Evolutionary conservation across 2,113 vertebrate species (phyloP).

Genomic region (Genyomyrus donnyi): DNA sequence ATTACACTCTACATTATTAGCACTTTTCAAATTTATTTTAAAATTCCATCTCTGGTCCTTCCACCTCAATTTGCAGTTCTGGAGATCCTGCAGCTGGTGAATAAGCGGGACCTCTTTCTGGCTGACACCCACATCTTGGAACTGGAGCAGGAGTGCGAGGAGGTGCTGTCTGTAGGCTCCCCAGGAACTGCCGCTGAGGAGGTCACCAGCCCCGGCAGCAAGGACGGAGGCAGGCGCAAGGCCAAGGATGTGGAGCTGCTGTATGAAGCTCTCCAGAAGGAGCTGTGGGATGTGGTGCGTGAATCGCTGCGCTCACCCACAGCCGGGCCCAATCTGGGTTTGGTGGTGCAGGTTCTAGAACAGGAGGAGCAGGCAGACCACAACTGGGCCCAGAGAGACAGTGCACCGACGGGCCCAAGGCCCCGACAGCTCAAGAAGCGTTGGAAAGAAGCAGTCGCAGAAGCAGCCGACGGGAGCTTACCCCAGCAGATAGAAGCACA

Average conservation of each 20-base stretch:
- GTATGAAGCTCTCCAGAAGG: constrained; percentile 78
- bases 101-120: constrained; percentile 70
- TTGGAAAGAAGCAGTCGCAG: constrained; percentile 68
- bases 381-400: constrained; percentile 33
- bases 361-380: constrained; percentile 72
- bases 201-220: constrained; percentile 23
- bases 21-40: neutral
- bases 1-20: neutral
- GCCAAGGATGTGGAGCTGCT: constrained; percentile 79
- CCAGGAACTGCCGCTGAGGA: constrained; percentile 33
- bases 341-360: constrained; percentile 73
- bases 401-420: constrained; percentile 32
- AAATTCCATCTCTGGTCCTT: neutral
- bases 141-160: constrained; percentile 73
- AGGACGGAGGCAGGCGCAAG: constrained; percentile 63
- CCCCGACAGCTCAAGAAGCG: constrained; percentile 59
- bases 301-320: constrained; percentile 66
- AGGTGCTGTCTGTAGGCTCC: constrained; percentile 18
- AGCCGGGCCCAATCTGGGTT: constrained; percentile 62
- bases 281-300: constrained; percentile 73
- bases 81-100: constrained; percentile 82
- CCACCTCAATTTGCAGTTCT: constrained; percentile 54
- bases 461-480: constrained; percentile 57
- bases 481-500: constrained; percentile 50
- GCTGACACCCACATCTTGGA: constrained; percentile 82